phyloP scores from a whole-genome alignment of 2,888 invertebrate genomes.

The Gisinianus flammeolus region DNA sequence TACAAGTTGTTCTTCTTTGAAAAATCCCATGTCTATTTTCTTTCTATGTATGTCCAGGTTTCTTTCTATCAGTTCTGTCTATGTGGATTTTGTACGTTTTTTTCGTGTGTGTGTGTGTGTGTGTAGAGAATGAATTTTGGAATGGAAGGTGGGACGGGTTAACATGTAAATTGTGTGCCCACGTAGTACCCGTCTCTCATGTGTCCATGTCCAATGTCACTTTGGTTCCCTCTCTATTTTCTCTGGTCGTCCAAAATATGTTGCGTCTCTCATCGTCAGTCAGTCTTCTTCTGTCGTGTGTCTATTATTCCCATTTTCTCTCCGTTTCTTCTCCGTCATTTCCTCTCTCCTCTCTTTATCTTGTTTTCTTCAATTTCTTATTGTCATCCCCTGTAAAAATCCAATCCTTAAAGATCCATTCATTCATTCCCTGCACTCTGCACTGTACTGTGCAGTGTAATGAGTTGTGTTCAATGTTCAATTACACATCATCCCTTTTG shows the following conservation, averaged over 20 bases:
- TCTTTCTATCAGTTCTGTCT: too few relatives aligned
- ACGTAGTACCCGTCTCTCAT: not conserved
- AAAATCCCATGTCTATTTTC: too few relatives aligned
- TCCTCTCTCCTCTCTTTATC: slow-evolving; percentile 12
- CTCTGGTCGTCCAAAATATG: too few relatives aligned
- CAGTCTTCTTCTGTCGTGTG: not conserved
- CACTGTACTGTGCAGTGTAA: too few relatives aligned
- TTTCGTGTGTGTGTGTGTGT: too few relatives aligned
- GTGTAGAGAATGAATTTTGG: too few relatives aligned
- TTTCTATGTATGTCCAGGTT: too few relatives aligned
- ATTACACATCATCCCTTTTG: slow-evolving; percentile 17
- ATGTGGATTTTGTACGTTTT: too few relatives aligned
- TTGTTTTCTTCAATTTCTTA: too few relatives aligned
- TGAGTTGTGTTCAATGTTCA: too few relatives aligned
- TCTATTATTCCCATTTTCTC: not conserved
- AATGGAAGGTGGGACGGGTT: too few relatives aligned
- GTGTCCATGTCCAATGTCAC: not conserved
- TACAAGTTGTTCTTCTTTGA: too few relatives aligned
- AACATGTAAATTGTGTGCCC: not conserved
- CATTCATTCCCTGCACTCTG: slow-evolving; percentile 7
- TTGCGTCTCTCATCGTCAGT: not conserved
- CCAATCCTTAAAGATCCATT: slow-evolving; percentile 5
- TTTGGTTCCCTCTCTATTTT: not conserved
- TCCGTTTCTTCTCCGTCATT: not conserved
- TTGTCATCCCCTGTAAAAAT: not conserved